Percentiles rank a stretch among this genome's conserved stretches.
Conservation (phyloP, 2,797 vertebrate species). For the Etheostoma nigrum region DNA sequence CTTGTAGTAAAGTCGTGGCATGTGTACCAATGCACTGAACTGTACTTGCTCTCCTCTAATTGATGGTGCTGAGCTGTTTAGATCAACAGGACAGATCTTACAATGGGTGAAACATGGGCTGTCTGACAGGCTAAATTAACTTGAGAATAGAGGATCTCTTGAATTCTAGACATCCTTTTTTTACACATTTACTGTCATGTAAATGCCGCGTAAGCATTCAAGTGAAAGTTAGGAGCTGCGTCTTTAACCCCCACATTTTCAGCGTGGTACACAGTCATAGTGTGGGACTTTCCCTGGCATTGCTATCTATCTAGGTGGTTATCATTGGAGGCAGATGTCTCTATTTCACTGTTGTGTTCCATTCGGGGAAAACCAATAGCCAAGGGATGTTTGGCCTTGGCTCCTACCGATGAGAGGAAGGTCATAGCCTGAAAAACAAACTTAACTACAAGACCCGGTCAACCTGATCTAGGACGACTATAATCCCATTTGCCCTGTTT, state of each 20-base stretch:
- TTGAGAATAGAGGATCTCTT: slow-evolving; percentile 20
- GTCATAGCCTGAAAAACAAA: slow-evolving; percentile 52
- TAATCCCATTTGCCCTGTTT: slow-evolving; percentile 38
- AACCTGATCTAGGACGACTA: slow-evolving; percentile 48
- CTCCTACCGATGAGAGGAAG: slow-evolving; percentile 63
- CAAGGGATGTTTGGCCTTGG: slow-evolving; percentile 73
- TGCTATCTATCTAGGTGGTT: slow-evolving; percentile 56
- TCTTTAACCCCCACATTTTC: slow-evolving; percentile 20
- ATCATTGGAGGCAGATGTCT: slow-evolving; percentile 72
- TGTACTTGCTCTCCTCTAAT: slow-evolving; percentile 79
- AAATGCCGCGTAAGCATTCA: slow-evolving; percentile 45
- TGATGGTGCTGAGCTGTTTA: slow-evolving; percentile 76
- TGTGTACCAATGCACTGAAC: slow-evolving; percentile 78
- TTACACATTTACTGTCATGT: slow-evolving; percentile 52
- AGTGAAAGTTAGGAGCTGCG: slow-evolving; percentile 22
- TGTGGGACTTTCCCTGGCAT: slow-evolving; percentile 64
- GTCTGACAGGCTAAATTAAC: slow-evolving; percentile 46
- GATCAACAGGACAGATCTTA: slow-evolving; percentile 71
- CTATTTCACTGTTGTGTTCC: slow-evolving; percentile 72
- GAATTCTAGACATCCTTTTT: slow-evolving; percentile 44
- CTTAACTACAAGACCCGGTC: slow-evolving; percentile 52
- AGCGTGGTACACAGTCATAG: slow-evolving; percentile 30
- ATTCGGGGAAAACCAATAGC: slow-evolving; percentile 72
- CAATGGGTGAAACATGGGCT: slow-evolving; percentile 70
- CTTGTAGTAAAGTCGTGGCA: slow-evolving; percentile 78